These are phyloP conservation scores for Verasper variegatus DNA, from an alignment of 2,113 vertebrate species.

Conservation along the genomic window DNA sequence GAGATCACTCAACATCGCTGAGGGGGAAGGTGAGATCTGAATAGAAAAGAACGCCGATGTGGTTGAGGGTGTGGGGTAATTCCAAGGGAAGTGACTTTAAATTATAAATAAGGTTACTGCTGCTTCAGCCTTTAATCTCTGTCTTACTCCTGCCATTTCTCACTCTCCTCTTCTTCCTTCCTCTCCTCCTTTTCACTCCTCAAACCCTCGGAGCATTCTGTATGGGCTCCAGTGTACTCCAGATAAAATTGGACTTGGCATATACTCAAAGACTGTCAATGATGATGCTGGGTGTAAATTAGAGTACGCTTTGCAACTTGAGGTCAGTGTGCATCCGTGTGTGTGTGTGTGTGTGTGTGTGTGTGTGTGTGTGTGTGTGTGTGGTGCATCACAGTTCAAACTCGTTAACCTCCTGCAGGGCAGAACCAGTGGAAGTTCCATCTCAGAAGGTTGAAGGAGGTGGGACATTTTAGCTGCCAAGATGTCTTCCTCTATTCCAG, in stretches of 20 bases:
- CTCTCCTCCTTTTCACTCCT: conserved; percentile 27
- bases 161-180: background rate
- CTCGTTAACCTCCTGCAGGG: too few relatives aligned
- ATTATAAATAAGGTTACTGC: conserved; percentile 57
- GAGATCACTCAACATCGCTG: conserved; percentile 27
- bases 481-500: too few relatives aligned
- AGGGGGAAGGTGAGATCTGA: conserved; percentile 8
- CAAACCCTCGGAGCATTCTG: conserved; percentile 18
- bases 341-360: conserved; percentile 16
- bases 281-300: conserved; percentile 33
- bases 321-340: background rate
- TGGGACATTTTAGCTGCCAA: too few relatives aligned
- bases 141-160: background rate
- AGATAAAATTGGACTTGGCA: conserved; percentile 35
- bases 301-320: background rate
- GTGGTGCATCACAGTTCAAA: too few relatives aligned
- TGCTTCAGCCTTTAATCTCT: conserved; percentile 41
- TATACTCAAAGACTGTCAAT: conserved; percentile 41
- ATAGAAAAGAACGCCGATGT: conserved; percentile 21
- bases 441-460: too few relatives aligned
- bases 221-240: conserved; percentile 2
- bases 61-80: background rate
- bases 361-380: too few relatives aligned
- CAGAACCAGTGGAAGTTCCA: too few relatives aligned
- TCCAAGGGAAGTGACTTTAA: conserved; percentile 48